These are phyloP conservation scores for Trachymyrmex cornetzi DNA, from an alignment of 1,140 invertebrate genomes.

Conservation along the genomic window DNA sequence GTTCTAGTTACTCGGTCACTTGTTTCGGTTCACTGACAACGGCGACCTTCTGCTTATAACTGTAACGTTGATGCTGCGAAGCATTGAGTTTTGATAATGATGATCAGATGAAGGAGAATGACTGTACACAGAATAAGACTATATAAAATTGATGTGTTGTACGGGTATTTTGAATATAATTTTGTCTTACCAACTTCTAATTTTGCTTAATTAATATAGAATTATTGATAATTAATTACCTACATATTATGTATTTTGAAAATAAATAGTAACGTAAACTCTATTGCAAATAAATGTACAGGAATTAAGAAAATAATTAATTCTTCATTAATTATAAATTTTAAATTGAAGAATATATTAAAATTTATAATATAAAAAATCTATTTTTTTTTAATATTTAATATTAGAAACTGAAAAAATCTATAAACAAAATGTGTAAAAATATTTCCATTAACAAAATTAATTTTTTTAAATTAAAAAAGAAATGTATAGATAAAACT, in stretches of 20 bases:
- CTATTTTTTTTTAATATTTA: constrained; percentile 3
- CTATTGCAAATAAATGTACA: neutral
- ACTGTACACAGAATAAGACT: neutral
- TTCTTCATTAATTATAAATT: too few species aligned
- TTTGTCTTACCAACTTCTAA: neutral
- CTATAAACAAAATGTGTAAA: neutral
- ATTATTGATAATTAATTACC: too few species aligned
- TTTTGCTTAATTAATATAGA: neutral
- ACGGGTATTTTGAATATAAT: neutral
- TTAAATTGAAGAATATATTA: too few species aligned
- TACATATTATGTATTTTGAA: too few species aligned
- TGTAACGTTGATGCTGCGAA: constrained; percentile 38
- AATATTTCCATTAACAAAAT: neutral
- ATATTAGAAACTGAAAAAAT: neutral
- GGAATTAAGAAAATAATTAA: neutral
- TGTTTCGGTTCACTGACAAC: constrained; percentile 56
- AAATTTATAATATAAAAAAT: neutral
- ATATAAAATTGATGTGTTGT: neutral
- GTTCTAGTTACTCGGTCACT: constrained; percentile 66
- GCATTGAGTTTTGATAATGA: constrained; percentile 32
- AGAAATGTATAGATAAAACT: neutral
- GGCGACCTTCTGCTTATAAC: constrained; percentile 40
- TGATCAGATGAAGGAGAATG: neutral
- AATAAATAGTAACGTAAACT: neutral
- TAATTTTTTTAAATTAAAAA: neutral